Evolutionary conservation across 1,140 invertebrate species (phyloP).

Genomic region (Branchinecta lynchi): DNA sequence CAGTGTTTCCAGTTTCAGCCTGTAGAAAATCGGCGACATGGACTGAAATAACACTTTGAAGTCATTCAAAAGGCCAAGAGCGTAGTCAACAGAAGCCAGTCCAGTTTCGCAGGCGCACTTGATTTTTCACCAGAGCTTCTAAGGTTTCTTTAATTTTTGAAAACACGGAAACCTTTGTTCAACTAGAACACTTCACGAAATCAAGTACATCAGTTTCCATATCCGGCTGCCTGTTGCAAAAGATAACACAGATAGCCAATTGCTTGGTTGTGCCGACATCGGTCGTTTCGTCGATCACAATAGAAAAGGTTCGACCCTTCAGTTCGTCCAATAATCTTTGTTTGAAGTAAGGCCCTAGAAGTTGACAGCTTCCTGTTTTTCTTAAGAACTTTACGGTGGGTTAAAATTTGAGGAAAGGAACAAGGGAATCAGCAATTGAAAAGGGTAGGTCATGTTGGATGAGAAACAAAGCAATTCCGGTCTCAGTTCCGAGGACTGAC

Average conservation of each 20-base stretch:
- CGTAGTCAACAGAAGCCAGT: slow-evolving; percentile 25
- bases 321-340: slow-evolving; percentile 12
- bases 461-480: slow-evolving; percentile 11
- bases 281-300: slow-evolving; percentile 23
- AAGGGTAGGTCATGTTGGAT: slow-evolving; percentile 12
- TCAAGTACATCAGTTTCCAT: slow-evolving; percentile 19
- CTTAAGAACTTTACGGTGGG: slow-evolving; percentile 1
- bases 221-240: slow-evolving; percentile 21
- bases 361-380: slow-evolving; percentile 2
- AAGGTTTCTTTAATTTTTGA: slow-evolving; percentile 18
- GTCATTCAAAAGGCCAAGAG: slow-evolving; percentile 1
- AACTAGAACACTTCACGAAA: slow-evolving; percentile 23
- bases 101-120: slow-evolving; percentile 26
- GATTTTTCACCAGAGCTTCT: slow-evolving; percentile 21
- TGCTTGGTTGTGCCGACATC: slow-evolving; percentile 22
- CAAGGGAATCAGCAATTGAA: slow-evolving; percentile 1
- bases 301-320: slow-evolving; percentile 13
- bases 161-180: slow-evolving; percentile 22
- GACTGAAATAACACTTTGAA: not conserved
- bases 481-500: slow-evolving; percentile 8
- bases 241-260: slow-evolving; percentile 22
- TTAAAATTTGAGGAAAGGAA: slow-evolving; percentile 1
- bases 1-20: not conserved
- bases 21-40: not conserved
- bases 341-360: slow-evolving; percentile 15